phyloP scores from a whole-genome alignment of 2,888 invertebrate species.

The Seira musarum region DNA sequence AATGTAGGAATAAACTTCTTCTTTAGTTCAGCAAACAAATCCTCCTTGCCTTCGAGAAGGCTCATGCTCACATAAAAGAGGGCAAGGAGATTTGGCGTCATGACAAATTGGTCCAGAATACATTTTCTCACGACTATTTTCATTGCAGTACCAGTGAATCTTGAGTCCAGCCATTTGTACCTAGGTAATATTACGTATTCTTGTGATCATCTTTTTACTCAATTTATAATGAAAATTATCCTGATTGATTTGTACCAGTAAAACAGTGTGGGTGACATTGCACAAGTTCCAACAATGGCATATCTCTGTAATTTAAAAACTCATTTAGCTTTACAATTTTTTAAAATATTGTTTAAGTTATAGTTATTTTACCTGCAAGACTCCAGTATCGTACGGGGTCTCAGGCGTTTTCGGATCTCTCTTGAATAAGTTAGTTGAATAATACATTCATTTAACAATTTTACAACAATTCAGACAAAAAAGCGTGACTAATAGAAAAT shows the following conservation, averaged over 20 bases:
- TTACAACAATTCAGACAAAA: constrained; percentile 5
- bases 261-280: constrained; percentile 78
- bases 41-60: constrained; percentile 80
- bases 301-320: too few relatives aligned
- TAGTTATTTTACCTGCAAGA: too few relatives aligned
- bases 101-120: constrained; percentile 82
- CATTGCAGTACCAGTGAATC: constrained; percentile 79
- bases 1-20: constrained; percentile 82
- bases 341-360: too few relatives aligned
- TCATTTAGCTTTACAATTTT: too few relatives aligned
- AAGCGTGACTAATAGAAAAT: too few relatives aligned
- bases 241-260: constrained; percentile 75
- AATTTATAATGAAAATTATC: too few relatives aligned
- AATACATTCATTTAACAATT: neutral
- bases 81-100: constrained; percentile 82
- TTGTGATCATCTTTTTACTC: too few relatives aligned
- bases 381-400: constrained; percentile 68
- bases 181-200: constrained; percentile 74
- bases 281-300: constrained; percentile 77
- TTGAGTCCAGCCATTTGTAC: constrained; percentile 85
- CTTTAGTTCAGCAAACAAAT: constrained; percentile 81
- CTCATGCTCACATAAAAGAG: constrained; percentile 84
- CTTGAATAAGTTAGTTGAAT: constrained; percentile 38
- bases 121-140: constrained; percentile 81
- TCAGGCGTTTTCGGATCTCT: constrained; percentile 61